Conservation (phyloP, 2,888 invertebrate genomes). For the Campopleginae sp. region DNA sequence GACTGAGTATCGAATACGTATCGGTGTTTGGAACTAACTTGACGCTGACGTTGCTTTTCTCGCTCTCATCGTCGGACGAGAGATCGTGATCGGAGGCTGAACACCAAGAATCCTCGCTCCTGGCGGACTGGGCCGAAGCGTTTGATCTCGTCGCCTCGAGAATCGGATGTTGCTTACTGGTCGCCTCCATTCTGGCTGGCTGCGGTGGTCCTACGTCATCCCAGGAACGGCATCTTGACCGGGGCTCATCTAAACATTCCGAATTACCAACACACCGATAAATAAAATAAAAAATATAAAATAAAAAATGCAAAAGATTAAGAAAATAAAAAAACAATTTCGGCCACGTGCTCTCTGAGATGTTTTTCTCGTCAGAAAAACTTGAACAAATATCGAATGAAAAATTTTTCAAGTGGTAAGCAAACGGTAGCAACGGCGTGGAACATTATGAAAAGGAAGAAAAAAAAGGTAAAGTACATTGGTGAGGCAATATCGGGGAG, state of each 20-base stretch:
- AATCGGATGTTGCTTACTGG: constrained; percentile 76
- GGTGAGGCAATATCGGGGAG: constrained; percentile 44
- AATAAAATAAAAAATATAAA: constrained; percentile 26
- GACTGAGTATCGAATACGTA: too few relatives aligned
- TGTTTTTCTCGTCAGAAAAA: neutral
- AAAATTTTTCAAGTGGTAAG: constrained; percentile 16
- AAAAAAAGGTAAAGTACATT: constrained; percentile 21
- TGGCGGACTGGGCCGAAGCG: constrained; percentile 81
- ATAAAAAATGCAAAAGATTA: too few relatives aligned
- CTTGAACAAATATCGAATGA: neutral
- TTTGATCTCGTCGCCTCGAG: constrained; percentile 80
- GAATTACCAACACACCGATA: constrained; percentile 65
- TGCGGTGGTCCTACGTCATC: constrained; percentile 86
- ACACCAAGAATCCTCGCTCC: constrained; percentile 89
- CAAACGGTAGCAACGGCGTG: constrained; percentile 17
- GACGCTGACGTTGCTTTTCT: constrained; percentile 85
- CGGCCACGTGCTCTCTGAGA: neutral
- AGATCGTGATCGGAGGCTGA: constrained; percentile 88
- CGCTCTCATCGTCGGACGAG: constrained; percentile 88
- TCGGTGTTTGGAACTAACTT: constrained; percentile 83
- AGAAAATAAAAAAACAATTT: neutral
- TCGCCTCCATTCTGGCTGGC: constrained; percentile 75
- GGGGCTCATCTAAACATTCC: constrained; percentile 89
- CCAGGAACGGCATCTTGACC: constrained; percentile 91
- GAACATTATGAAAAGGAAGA: constrained; percentile 16